Base-by-base conservation (phyloP, 92 coral and sea anemone species). In the Actinernus sp. region DNA sequence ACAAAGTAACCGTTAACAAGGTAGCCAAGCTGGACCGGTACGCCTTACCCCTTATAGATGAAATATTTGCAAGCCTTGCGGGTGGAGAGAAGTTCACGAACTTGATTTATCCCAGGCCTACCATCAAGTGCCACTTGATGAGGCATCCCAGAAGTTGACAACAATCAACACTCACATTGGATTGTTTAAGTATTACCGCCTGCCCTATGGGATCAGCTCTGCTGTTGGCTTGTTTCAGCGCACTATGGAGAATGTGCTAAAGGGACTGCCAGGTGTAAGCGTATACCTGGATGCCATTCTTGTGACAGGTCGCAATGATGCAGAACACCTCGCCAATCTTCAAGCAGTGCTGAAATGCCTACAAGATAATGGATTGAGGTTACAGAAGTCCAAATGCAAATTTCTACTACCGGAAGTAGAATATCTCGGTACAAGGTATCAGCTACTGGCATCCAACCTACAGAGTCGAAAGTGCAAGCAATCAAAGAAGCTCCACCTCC, bases 101-200 rank as follows among this genome's bases (percentile, higher is more conserved):
- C 56, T 63, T 47, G 64, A 74, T 55, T 37, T 78, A 20, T 77
- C 69, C n/a, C 61, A 67, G 19, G 68, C 76, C 14, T 65, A 68
- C 43, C 71, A 68, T 23, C 85, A 78, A 41, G 45, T 78, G 45
- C 48, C 52, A 24, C 32, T 73, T 8, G 59, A 46, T 40, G 26
- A 23, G 17, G 55, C 55, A 44, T 23, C 30, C 61, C 63, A 63
- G 24, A 3, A 26, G 7, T 31, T 47, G 24, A 66, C 58, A 23
- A 74, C 81, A 3, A 67, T 73, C n/a, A 73, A 75, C 60, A 74
- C 69, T 27, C 83, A 82, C 49, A 58, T 57, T 18, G 79, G 79
- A 0, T 24, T 74, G 36, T 83, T 59, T 58, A 67, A 67, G 2
- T 75, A 83, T 48, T 60, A 53, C 60, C 59, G 68, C 21, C 56